Base-by-base conservation (phyloP, 2,797 vertebrate species). In the Linurgus olivaceus region DNA sequence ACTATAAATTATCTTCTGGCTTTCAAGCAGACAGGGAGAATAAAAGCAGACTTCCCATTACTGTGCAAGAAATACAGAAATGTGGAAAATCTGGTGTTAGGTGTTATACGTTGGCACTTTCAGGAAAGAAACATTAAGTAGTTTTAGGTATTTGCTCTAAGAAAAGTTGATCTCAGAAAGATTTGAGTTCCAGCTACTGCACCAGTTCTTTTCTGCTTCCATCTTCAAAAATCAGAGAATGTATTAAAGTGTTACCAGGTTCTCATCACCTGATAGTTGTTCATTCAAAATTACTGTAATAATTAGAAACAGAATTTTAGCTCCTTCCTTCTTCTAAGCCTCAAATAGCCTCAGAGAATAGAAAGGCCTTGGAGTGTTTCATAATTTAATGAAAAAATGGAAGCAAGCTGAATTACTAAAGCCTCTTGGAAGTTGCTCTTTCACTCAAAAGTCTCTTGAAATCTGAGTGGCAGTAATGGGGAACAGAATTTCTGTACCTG, bases 241-340 rank as follows among this genome's bases (percentile, higher is more conserved):
- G 2, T 72, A 54, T 58, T 65, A 17, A 93, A 81, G 23, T 76
- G 54, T 77, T 95, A 51, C 38, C 37, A 85, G 55, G 44, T 76
- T 47, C 74, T 91, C 71, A 87, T 92, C 63, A 73, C 63, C 71
- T 86, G 81, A 63, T 66, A 57, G 58, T 1, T 63, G 33, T 90
- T 89, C 7, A 63, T 89, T 93, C 51, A 63, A 74, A 96, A 91
- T 87, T 93, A 86, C 57, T 10, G 1, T 87, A 91, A 78, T 91
- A 92, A 95, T 92, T 91, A 78, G 89, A 95, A 92, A 45, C 91
- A 94, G 88, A 75, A 61, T 83, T 66, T 78, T 65, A 65, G 26
- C 31, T 86, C 24, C 58, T 90, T 90, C 66, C 37, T 94, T 71
- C 68, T 95, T 58, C 45, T 88, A 81, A 95, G 71, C 51, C 63